phyloP scores from a whole-genome alignment of 2,888 invertebrate genomes.

The Drosophila meridiana region DNA sequence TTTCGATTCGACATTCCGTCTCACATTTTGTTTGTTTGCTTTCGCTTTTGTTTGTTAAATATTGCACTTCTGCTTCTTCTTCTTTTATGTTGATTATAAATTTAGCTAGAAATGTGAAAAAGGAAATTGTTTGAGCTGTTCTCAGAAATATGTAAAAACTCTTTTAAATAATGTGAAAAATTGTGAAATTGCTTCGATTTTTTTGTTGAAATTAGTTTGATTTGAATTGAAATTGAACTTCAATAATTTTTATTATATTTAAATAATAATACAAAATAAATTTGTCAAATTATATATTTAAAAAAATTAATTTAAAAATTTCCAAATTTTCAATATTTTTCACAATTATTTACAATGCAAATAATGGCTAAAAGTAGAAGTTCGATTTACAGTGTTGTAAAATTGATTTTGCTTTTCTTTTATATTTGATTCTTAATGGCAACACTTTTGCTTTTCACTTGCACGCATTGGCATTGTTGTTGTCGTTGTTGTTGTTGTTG shows the following conservation, averaged over 20 bases:
- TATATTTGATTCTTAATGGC: slow-evolving; percentile 41
- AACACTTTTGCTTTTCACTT: slow-evolving; percentile 72
- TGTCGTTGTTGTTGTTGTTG: background rate
- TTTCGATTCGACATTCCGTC: slow-evolving; percentile 62
- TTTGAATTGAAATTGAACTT: background rate
- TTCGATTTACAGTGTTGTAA: slow-evolving; percentile 39
- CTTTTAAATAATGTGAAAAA: background rate
- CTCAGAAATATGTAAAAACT: background rate
- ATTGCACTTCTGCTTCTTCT: slow-evolving; percentile 58
- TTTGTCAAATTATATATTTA: background rate
- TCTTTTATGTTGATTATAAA: background rate
- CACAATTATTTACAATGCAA: background rate
- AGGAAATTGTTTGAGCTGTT: background rate
- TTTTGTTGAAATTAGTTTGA: background rate
- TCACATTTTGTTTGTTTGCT: slow-evolving; percentile 59
- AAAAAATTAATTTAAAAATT: background rate
- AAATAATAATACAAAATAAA: background rate
- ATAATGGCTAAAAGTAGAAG: background rate
- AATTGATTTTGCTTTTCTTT: slow-evolving; percentile 23
- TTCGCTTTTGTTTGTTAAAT: slow-evolving; percentile 35
- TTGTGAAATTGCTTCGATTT: background rate
- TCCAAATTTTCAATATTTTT: background rate
- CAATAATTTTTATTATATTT: background rate
- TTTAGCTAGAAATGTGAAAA: slow-evolving; percentile 10
- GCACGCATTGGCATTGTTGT: slow-evolving; percentile 50